A percentile compares a stretch with the other conserved stretches of the same genome.
phyloP scores from a whole-genome alignment of 2,797 vertebrate genomes.

The Pachyuromys duprasi region DNA sequence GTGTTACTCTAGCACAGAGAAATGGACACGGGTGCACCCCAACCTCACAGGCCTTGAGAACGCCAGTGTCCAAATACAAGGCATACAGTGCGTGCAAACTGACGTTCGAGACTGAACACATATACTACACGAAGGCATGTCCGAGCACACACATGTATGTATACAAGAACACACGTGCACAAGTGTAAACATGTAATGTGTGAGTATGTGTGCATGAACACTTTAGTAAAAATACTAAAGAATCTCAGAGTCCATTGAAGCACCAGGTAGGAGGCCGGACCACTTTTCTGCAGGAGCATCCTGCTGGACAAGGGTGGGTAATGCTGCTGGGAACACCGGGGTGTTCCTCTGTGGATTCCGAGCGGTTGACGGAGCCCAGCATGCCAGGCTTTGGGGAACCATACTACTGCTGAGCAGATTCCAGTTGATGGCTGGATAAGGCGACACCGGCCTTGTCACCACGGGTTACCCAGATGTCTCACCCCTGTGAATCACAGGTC shows the following conservation, averaged over 20 bases:
- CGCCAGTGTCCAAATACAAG: background rate
- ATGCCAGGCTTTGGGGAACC: background rate
- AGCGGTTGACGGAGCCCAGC: background rate
- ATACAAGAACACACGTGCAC: background rate
- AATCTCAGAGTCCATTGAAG: no score
- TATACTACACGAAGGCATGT: background rate
- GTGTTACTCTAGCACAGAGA: background rate
- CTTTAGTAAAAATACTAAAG: background rate
- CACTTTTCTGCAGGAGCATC: background rate
- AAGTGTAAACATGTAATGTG: background rate
- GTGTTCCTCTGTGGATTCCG: background rate
- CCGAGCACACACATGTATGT: background rate
- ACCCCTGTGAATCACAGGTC: background rate
- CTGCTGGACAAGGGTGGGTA: background rate
- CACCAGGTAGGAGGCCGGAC: background rate
- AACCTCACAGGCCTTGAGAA: background rate
- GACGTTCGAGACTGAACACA: background rate
- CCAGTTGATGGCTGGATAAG: background rate
- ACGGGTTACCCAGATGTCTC: background rate
- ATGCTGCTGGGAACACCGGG: background rate
- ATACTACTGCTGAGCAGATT: background rate
- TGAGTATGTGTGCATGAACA: background rate
- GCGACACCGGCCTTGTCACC: background rate
- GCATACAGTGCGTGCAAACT: background rate
- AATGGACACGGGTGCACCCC: background rate